phyloP scores from a whole-genome alignment of 1,140 invertebrate species.

The Rhagoletis zephyria region DNA sequence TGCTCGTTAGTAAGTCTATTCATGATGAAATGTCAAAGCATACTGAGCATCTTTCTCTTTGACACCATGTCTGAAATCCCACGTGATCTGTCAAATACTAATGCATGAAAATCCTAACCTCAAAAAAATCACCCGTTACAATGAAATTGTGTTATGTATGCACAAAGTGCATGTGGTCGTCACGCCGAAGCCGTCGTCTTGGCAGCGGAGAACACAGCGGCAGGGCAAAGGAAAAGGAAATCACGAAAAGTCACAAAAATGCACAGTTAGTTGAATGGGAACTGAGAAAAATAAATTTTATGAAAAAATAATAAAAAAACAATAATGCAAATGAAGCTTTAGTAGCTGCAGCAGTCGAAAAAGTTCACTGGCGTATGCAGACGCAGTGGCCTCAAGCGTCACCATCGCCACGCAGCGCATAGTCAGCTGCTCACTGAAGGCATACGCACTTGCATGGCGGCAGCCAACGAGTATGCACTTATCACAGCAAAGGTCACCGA shows the following conservation, averaged over 20 bases:
- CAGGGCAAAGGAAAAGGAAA: neutral
- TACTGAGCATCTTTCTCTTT: too few relatives aligned
- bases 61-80: too few relatives aligned
- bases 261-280: neutral
- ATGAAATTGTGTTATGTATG: neutral
- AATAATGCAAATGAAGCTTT: neutral
- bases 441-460: neutral
- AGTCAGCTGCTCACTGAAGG: neutral
- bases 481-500: conserved; percentile 14
- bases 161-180: neutral
- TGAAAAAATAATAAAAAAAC: neutral
- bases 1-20: too few relatives aligned
- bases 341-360: conserved; percentile 7
- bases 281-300: neutral
- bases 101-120: too few relatives aligned
- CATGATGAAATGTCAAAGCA: too few relatives aligned
- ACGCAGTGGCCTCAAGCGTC: conserved; percentile 11
- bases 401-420: neutral
- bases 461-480: neutral
- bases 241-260: neutral
- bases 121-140: too few relatives aligned
- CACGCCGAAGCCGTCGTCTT: neutral
- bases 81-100: too few relatives aligned
- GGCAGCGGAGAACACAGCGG: neutral
- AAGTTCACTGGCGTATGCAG: conserved; percentile 22